Evolutionary conservation across 2,888 invertebrate species (phyloP), one percentile per base, ranked within the genome.

Genomic region (Diaprepes abbreviatus): DNA sequence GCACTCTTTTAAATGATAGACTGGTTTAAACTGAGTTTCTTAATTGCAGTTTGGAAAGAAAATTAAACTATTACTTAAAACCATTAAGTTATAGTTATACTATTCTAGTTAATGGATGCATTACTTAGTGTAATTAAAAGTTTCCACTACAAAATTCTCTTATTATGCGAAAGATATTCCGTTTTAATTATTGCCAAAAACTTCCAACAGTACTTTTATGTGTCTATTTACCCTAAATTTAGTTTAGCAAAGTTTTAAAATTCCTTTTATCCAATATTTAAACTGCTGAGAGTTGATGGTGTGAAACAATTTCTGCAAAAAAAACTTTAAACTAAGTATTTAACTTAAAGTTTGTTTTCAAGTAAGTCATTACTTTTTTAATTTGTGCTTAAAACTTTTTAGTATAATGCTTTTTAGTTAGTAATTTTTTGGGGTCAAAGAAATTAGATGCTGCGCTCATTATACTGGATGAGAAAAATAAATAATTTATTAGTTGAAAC

Each of bases 131-230:
- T 40, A 36, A 57, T 57, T 57, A 38, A 57, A 38, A 57, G 24
- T 57, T 57, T 12, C 57, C 38, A 40, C 12, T 40, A 57, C 36
- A 21, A 57, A 57, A 57, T 57, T 57, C 19, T 14, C 24, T 14
- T 14, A 38, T 57, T 57, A 57, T 40, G 38, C 36, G 21, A 38
- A 24, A 24, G 38, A 40, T 40, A 57, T 57, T 14, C 36, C 17
- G 12, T 38, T 24, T 38, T 38, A 57, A 57, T 57, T 57, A 57
- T 57, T 24, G 57, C 14, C 38, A 9, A 40, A 38, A 57, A 57
- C 38, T 57, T 57, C 24, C 14, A 21, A 14, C 48, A 28, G 28
- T 31, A 9, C 16, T 50, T 50, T 45, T 45, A 45, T 45, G 43
- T 45, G 48, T 50, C 24, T 14, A 28, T 50, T 50, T 50, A 28